Base-by-base conservation (phyloP, 2,888 invertebrate species). In the Lysandra bellargus region DNA sequence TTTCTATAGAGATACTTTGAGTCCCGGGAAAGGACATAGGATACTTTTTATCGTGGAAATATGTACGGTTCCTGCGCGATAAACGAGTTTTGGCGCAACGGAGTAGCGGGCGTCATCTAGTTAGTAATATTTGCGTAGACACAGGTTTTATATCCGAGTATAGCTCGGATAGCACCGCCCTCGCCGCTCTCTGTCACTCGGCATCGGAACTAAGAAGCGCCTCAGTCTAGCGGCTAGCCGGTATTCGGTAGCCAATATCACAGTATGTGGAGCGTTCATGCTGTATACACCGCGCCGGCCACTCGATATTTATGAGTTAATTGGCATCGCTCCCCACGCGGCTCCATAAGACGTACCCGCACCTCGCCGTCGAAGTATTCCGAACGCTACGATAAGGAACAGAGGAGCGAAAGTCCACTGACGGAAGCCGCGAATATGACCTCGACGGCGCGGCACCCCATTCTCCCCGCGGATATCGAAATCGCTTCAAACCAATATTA, bases 291-390 rank as follows among this genome's bases (percentile, higher is more conserved):
- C 7, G 75, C 23, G 1, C 30, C 64, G 12, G 4, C 30, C 12
- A 64, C 74, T 74, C 40, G 40, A 44, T 49, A 75, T 75, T 75
- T 75, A 75, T 75, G 75, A 49, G 75, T 75, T 75, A 75, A 75
- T 75, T 75, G 75, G 75, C 75, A 75, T 30, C 75, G 30, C 44
- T n/a, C 9, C 44, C 69, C 33, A 33, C 33, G 33, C 14, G 12
- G 30, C 23, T 17, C 33, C 5, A 0, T 33, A 69, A 30, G 69
- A 75, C 74, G 74, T 23, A 49, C 7, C 75, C 9, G 75, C 23
- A 4, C 4, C 69, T 14, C 12, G 33, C 33, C 5, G 14, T 14
- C 33, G 23, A 1, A 37, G 0, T 37, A 69, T 37, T 37, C 12
- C 5, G 5, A 17, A 37, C 69, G 0, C 33, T 69, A 69, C 14